Percentiles rank a stretch among this genome's conserved stretches.
phyloP scores from a whole-genome alignment of 2,797 vertebrate genomes.

The Hemibagrus guttatus region DNA sequence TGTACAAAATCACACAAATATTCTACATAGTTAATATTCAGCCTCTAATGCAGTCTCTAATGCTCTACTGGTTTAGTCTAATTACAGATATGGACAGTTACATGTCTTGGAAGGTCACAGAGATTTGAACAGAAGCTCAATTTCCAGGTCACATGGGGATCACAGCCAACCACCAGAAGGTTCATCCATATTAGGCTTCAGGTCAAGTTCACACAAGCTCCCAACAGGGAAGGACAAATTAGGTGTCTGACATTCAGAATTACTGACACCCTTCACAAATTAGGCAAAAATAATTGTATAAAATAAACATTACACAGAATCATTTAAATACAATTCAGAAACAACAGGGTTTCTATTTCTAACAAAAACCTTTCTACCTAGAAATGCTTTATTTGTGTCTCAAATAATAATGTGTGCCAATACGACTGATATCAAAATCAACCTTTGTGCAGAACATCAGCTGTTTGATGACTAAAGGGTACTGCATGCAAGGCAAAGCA shows the following conservation, averaged over 20 bases:
- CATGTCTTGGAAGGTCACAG: slow-evolving; percentile 25
- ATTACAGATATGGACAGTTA: slow-evolving; percentile 5
- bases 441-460: no score
- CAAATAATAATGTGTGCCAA: not conserved
- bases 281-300: not conserved
- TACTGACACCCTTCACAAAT: not conserved
- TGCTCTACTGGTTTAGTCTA: not conserved
- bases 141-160: slow-evolving; percentile 27
- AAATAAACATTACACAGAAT: not conserved
- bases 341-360: not conserved
- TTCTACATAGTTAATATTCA: not conserved
- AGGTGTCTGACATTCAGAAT: slow-evolving; percentile 10
- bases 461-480: not conserved
- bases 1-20: not conserved
- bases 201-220: slow-evolving; percentile 3
- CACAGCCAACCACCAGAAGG: slow-evolving; percentile 12
- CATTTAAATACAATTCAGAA: not conserved
- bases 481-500: not conserved
- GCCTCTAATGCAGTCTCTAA: not conserved
- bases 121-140: slow-evolving; percentile 17
- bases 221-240: not conserved
- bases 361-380: not conserved
- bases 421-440: not conserved
- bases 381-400: not conserved
- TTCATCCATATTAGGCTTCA: slow-evolving; percentile 10